These are phyloP conservation scores for Umimayanthus kanabou DNA, from an alignment of 92 coral and sea anemone genomes.

Conservation along the genomic window DNA sequence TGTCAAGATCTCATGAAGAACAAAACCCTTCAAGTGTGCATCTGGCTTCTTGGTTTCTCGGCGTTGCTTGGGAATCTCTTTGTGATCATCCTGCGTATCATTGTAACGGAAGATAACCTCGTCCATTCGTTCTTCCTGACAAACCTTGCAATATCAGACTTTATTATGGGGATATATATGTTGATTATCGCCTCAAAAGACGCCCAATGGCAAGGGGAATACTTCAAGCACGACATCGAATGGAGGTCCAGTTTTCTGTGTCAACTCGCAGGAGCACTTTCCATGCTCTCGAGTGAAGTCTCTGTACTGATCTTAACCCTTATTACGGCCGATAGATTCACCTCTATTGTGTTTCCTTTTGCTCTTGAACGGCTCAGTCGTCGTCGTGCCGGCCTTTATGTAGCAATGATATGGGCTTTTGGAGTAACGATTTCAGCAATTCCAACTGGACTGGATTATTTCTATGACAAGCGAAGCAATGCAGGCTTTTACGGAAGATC, in stretches of 20 bases:
- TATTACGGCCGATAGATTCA: slow-evolving; percentile 80
- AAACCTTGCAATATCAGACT: slow-evolving; percentile 84
- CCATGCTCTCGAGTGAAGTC: slow-evolving; percentile 83
- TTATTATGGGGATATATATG: slow-evolving; percentile 82
- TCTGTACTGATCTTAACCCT: slow-evolving; percentile 78
- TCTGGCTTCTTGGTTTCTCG: slow-evolving; percentile 86
- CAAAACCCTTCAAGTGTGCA: slow-evolving; percentile 59
- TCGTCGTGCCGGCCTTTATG: slow-evolving; percentile 9
- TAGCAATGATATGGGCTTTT: slow-evolving; percentile 52
- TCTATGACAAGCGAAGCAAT: slow-evolving; percentile 55
- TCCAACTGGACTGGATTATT: slow-evolving; percentile 65
- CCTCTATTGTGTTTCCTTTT: slow-evolving; percentile 79
- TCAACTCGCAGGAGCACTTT: slow-evolving; percentile 70
- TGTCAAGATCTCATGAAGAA: slow-evolving; percentile 90
- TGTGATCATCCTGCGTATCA: slow-evolving; percentile 67
- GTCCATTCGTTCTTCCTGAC: slow-evolving; percentile 80
- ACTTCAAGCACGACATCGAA: slow-evolving; percentile 75
- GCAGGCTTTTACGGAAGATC: slow-evolving; percentile 82
- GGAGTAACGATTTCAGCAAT: slow-evolving; percentile 58
- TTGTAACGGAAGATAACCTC: slow-evolving; percentile 69
- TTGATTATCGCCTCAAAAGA: slow-evolving; percentile 78
- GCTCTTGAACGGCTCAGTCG: slow-evolving; percentile 48
- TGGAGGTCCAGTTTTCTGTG: slow-evolving; percentile 85
- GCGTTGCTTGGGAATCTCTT: slow-evolving; percentile 79
- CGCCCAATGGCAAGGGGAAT: slow-evolving; percentile 71